Evolutionary conservation across 2,113 vertebrate species (phyloP), one percentile per base, ranked within the genome.

Genomic region (Albula goreensis): DNA sequence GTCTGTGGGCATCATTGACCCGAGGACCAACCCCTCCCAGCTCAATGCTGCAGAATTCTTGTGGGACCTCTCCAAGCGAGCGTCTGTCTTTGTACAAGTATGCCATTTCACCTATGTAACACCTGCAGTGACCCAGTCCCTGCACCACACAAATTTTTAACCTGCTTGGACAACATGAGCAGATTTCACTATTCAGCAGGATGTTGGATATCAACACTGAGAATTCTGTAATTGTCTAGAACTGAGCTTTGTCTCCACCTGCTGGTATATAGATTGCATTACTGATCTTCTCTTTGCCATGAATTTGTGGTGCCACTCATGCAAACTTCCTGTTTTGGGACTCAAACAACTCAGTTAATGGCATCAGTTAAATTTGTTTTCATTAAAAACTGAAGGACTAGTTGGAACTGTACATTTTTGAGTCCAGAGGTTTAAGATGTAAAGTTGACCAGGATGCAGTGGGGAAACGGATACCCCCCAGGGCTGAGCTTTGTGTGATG

Each of bases 31-130:
- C 91, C 93, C 95, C 90, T 94, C 94, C 90, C 96, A 96, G 89
- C 93, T 97, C 89, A 97, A 97, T 85, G 95, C 96, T 9, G 95
- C 96, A 87, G 96, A 97, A 91, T 97, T 96, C 93, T 93, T 97
- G 86, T 97, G 96, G 96, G 96, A 97, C 91, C 95, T 95, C 94
- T 94, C 95, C 90, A 97, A 96, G 90, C 95, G 95, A 88, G 95
- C 96, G 87, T 96, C 96, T 90, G 96, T 95, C 92, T 97, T 97
- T 92, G 96, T 97, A 93, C 96, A 96, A 96, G 96, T 97, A 94
- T 4, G 25, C n/a, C 3, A 3, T 15, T 50, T 3, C 51, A 15
- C 9, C 4, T 8, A 19, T 15, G 22, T 17, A 8, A 81, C 19
- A 25, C 6, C 49, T 25, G 80, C 22, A n/a, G 19, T 10, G n/a